Base-by-base conservation (phyloP, 2,113 vertebrate species). In the Fukomys damarensis region DNA sequence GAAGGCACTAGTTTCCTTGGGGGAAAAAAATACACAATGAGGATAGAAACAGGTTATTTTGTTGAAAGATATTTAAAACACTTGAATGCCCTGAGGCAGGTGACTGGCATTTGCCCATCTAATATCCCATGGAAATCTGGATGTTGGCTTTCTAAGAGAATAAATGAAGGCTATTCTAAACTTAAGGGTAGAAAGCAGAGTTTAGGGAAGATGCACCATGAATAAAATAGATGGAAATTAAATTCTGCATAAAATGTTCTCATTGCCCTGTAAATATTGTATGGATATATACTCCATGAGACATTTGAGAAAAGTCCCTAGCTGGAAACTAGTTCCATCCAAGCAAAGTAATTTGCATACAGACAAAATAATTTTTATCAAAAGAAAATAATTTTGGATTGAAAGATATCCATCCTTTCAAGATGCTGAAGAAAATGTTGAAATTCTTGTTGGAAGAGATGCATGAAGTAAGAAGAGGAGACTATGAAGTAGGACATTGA, bases 341-440 rank as follows among this genome's bases (percentile, higher is more conserved):
- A 13, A 76, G 16, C 12, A 26, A 43, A 43, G 26, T 74, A 43
- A 13, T 79, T 81, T 89, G 84, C 35, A 46, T 2, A 26, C 35
- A 54, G 43, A 66, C 17, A 63, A 89, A 86, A 26, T 16, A 46
- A 46, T 46, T 76, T 43, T 46, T 30, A 74, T 28, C 41, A 30
- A 84, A 89, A 92, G 16, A 66, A 81, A 91, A 86, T 41, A 41
- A 93, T 86, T 91, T 76, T 38, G 43, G 24, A 79, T 68, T 96
- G 2, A 87, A 86, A 56, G 20, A 52, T 66, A 65, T 91, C 43
- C 80, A 65, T 91, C 43, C 80, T 7, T 76, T 5, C 13, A 91
- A 16, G 32, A 74, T 89, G 54, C 12, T 52, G 83, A 68, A 87
- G 35, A 91, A 70, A 56, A 46, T 86, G 24, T 63, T n/a, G 59